Percentiles rank a stretch among this genome's conserved stretches.
phyloP scores from a whole-genome alignment of 2,888 invertebrate genomes.

The Drosophila picticornis region DNA sequence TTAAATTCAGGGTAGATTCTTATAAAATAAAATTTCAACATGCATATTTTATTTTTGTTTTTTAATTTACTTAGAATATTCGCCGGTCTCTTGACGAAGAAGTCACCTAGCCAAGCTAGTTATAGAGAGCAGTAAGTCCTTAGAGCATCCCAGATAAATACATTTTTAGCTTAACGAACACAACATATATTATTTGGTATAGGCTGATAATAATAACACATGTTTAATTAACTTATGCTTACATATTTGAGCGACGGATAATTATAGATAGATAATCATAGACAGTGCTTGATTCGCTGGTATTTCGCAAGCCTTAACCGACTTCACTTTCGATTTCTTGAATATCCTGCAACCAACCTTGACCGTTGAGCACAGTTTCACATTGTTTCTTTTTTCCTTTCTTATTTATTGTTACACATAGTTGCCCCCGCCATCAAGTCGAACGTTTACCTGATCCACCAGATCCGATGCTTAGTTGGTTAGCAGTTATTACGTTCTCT shows the following conservation, averaged over 20 bases:
- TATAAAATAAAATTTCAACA: background rate
- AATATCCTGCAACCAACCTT: background rate
- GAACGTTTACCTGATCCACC: background rate
- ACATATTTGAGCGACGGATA: background rate
- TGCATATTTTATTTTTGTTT: background rate
- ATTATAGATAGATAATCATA: background rate
- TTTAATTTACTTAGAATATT: background rate
- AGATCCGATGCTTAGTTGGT: background rate
- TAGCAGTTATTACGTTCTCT: constrained; percentile 8
- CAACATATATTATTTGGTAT: background rate
- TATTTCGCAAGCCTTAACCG: background rate
- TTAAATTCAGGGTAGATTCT: background rate
- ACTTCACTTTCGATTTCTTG: background rate
- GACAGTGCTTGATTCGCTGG: background rate
- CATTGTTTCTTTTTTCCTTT: background rate
- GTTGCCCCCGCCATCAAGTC: background rate
- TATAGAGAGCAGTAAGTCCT: background rate
- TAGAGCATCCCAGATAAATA: background rate
- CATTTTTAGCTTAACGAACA: background rate
- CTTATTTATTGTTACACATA: background rate
- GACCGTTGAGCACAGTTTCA: background rate
- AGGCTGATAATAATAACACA: background rate
- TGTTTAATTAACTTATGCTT: background rate
- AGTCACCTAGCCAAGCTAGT: background rate
- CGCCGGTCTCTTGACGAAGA: background rate